Evolutionary conservation across 2,113 vertebrate genomes (phyloP), one percentile per base, ranked within the genome.

Genomic region (Arothron firmamentum): DNA sequence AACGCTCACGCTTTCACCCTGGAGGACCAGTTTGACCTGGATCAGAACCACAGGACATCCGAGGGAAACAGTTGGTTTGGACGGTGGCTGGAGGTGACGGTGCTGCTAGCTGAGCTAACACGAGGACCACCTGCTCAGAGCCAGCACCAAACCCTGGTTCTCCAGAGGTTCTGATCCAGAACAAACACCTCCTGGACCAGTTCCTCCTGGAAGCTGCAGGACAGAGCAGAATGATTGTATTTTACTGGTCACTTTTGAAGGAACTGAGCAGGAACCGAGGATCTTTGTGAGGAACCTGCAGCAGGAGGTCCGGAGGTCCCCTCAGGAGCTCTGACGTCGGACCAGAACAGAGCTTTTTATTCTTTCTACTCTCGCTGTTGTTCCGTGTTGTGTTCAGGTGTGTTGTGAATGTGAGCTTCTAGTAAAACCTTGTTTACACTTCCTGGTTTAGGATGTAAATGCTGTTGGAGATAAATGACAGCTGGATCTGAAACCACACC

Each of bases 381-480:
- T 65, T 48, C 65, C 51, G 56, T 71, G 6, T 45, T 55, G 67
- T 79, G 75, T 67, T 66, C 65, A 71, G 79, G 78, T 81, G 66
- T 59, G 67, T 69, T 38, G 85, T 88, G 74, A 78, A 83, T 12
- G 81, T 89, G 78, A 86, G 73, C 83, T 82, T 73, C 62, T 85
- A 59, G 81, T 87, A 56, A 79, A 69, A 56, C 52, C 16, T 76
- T 76, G 52, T 75, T 71, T 66, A 64, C 67, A 67, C 83, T 77
- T 78, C 78, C 80, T 77, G 65, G 59, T 78, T 84, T 84, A 51
- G 80, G 72, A 65, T 87, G 77, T 88, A 87, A 70, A 88, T 80
- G 66, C 80, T 61, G 74, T 64, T 74, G 31, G 74, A 8, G 19
- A 28, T 3, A 25, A 28, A 23, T 48, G n/a, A 69, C 55, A 28